Conservation (phyloP, 64 coral and sea anemone species). For the Astreopora myriophthalma region DNA sequence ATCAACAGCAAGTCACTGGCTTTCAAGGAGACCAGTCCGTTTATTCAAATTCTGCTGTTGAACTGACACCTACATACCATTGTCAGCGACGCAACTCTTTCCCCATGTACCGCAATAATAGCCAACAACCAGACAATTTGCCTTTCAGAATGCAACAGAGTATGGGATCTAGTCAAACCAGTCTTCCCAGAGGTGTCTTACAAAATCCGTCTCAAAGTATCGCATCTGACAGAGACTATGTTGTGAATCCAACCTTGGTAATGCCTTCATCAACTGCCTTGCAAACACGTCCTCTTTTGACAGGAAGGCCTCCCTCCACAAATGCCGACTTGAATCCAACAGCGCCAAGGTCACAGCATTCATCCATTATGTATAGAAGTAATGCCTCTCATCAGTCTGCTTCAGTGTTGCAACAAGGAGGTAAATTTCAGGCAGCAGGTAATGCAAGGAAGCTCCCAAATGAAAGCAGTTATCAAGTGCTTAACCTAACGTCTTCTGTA, state of each 20-base stretch:
- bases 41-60: constrained; percentile 1
- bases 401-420: constrained; percentile 9
- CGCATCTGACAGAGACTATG: background rate
- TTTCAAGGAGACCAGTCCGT: constrained; percentile 16
- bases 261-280: constrained; percentile 8
- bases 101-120: constrained; percentile 78
- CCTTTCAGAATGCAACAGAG: constrained; percentile 56
- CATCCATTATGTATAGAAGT: constrained; percentile 28
- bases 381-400: background rate
- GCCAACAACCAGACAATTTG: constrained; percentile 56
- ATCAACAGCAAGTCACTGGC: constrained; percentile 28
- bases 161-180: constrained; percentile 57
- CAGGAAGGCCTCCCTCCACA: constrained; percentile 20
- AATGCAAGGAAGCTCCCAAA: background rate
- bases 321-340: constrained; percentile 16
- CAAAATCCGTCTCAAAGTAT: constrained; percentile 31
- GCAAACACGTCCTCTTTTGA: constrained; percentile 66
- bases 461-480: background rate
- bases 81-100: constrained; percentile 87
- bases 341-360: background rate
- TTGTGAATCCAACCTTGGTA: background rate
- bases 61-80: constrained; percentile 39
- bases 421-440: constrained; percentile 8
- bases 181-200: constrained; percentile 34
- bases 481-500: background rate